Conservation (phyloP, 1,140 invertebrate species). For the Apis laboriosa region DNA sequence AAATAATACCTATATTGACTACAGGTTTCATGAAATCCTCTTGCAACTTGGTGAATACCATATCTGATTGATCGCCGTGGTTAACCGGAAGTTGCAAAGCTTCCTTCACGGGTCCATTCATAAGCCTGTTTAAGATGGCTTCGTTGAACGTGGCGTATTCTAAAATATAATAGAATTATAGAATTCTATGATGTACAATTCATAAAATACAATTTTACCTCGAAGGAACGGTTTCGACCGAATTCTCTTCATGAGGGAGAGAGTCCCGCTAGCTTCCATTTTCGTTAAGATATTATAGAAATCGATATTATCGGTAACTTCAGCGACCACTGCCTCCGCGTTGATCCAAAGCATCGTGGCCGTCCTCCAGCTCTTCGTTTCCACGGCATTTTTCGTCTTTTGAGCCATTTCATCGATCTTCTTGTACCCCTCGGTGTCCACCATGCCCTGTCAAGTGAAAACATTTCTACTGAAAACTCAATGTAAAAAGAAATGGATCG, state of each 20-base stretch:
- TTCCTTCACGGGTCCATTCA: constrained; percentile 87
- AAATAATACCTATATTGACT: constrained; percentile 82
- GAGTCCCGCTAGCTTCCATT: constrained; percentile 31
- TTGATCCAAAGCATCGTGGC: constrained; percentile 85
- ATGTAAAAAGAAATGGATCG: too few relatives aligned
- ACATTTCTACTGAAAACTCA: not conserved
- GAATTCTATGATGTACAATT: too few relatives aligned
- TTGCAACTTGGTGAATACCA: constrained; percentile 84
- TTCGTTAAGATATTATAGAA: constrained; percentile 90
- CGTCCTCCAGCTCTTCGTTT: constrained; percentile 80
- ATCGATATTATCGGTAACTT: constrained; percentile 84
- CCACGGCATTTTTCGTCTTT: constrained; percentile 80
- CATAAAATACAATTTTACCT: not conserved
- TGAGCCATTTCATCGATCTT: constrained; percentile 80
- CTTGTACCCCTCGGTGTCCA: constrained; percentile 83
- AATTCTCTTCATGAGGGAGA: not conserved
- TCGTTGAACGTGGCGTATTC: constrained; percentile 37
- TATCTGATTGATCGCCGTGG: constrained; percentile 83
- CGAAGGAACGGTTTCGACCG: not conserved
- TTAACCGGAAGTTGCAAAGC: constrained; percentile 82
- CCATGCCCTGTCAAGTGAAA: constrained; percentile 79
- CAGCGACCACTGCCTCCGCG: constrained; percentile 83
- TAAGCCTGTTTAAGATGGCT: constrained; percentile 81
- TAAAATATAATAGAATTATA: not conserved
- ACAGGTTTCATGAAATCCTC: constrained; percentile 94